These are phyloP conservation scores for Chionis minor DNA, from an alignment of 2,113 vertebrate genomes.

Conservation along the genomic window DNA sequence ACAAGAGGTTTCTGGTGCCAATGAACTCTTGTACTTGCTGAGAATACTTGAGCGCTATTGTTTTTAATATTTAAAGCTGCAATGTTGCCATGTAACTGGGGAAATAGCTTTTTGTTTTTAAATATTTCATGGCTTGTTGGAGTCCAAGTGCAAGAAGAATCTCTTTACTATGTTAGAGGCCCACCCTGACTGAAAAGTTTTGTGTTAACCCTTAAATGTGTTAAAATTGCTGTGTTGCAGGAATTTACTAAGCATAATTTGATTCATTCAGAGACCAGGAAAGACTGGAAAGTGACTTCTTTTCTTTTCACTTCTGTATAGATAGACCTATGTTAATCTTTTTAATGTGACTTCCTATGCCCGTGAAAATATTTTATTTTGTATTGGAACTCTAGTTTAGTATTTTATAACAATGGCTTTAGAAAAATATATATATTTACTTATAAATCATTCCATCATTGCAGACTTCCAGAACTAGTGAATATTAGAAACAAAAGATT, in stretches of 20 bases:
- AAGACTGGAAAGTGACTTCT: neutral
- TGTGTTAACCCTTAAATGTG: slow-evolving; percentile 7
- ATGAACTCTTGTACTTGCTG: slow-evolving; percentile 38
- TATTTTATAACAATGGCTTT: neutral
- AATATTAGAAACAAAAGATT: neutral
- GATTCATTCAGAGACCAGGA: neutral
- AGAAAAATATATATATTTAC: neutral
- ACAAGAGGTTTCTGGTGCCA: slow-evolving; percentile 14
- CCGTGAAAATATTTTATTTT: neutral
- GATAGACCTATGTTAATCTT: neutral
- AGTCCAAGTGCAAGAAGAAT: slow-evolving; percentile 14
- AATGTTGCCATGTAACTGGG: slow-evolving; percentile 30
- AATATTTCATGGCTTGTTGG: slow-evolving; percentile 60
- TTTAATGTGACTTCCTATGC: neutral
- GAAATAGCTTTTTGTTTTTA: slow-evolving; percentile 50
- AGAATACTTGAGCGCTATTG: slow-evolving; percentile 34
- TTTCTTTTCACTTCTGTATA: neutral
- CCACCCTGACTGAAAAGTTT: slow-evolving; percentile 6
- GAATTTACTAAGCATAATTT: neutral
- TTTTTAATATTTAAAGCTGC: slow-evolving; percentile 66
- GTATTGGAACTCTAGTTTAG: neutral
- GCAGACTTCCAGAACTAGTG: neutral
- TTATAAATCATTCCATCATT: neutral
- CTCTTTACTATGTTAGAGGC: slow-evolving; percentile 24
- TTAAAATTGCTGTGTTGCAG: neutral